phyloP scores from a whole-genome alignment of 2,797 vertebrate genomes.

The Sphenodon punctatus region DNA sequence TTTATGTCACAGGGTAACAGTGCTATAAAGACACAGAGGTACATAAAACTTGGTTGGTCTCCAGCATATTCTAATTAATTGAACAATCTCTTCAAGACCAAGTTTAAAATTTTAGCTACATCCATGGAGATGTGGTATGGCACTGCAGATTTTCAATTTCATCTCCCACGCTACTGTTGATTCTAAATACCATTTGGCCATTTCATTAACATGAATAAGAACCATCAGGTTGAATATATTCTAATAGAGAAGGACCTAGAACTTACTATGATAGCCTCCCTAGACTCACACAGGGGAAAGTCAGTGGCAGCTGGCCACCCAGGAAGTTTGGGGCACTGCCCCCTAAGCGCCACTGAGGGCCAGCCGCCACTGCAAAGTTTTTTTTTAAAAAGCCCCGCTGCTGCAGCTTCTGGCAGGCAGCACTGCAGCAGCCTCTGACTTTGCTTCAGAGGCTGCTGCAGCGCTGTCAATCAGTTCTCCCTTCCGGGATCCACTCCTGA shows the following conservation, averaged over 20 bases:
- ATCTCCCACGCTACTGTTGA: background rate
- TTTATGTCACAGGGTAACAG: background rate
- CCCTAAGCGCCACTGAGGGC: too few relatives aligned
- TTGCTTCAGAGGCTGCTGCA: too few relatives aligned
- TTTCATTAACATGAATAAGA: slow-evolving; percentile 49
- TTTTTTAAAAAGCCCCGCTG: too few relatives aligned
- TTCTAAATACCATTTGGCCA: slow-evolving; percentile 11
- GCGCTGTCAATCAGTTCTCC: too few relatives aligned
- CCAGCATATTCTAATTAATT: background rate
- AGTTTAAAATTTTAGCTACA: slow-evolving; percentile 4
- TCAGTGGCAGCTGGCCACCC: too few relatives aligned
- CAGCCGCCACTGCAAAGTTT: too few relatives aligned
- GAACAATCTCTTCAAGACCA: background rate
- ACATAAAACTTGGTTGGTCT: background rate
- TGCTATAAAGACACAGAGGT: background rate
- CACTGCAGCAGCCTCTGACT: too few relatives aligned
- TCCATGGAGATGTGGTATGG: background rate
- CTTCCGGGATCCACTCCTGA: too few relatives aligned
- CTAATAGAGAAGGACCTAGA: slow-evolving; percentile 22
- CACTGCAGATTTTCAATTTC: background rate
- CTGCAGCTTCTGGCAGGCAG: too few relatives aligned
- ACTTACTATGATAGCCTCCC: too few relatives aligned
- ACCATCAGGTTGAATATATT: slow-evolving; percentile 22
- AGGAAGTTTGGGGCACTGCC: too few relatives aligned
- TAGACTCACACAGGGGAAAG: too few relatives aligned